Evolutionary conservation across 53 echinoderm and acorn worm species (phyloP).

Genomic region (Hippasteria phrygiana): DNA sequence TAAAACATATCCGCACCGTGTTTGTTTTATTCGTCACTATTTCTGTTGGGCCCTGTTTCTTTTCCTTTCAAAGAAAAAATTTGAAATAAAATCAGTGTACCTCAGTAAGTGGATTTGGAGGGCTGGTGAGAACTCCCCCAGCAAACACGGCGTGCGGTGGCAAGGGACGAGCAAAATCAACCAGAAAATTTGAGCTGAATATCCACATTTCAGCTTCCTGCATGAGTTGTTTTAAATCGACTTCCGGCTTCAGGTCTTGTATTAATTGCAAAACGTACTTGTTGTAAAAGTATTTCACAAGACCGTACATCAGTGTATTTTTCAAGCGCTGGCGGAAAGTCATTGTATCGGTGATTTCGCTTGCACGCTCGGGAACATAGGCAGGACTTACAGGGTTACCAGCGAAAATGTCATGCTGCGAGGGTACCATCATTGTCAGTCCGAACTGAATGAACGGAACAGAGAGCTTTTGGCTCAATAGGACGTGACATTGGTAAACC

Average conservation of each 20-base stretch:
- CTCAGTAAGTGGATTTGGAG: neutral
- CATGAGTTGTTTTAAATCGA: neutral
- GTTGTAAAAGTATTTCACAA: neutral
- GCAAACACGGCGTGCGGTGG: neutral
- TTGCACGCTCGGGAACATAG: constrained; percentile 1
- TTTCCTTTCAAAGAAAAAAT: too few relatives aligned
- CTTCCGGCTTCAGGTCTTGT: neutral
- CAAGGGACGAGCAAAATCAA: neutral
- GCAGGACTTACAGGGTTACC: neutral
- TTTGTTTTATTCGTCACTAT: too few relatives aligned
- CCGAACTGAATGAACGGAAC: neutral
- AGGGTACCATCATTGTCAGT: neutral
- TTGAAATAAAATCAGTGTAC: neutral
- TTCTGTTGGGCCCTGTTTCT: too few relatives aligned
- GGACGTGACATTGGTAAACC: neutral
- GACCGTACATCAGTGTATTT: constrained; percentile 7
- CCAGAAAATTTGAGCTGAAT: neutral
- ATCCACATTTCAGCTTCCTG: constrained; percentile 8
- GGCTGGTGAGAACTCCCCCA: neutral
- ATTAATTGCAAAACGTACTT: neutral
- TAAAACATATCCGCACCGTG: too few relatives aligned
- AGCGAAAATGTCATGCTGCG: neutral
- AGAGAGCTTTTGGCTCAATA: neutral
- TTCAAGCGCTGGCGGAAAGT: neutral
- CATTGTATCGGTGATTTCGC: neutral